These are phyloP conservation scores for Leptinotarsa rubiginosa DNA, from an alignment of 2,888 invertebrate species.

Conservation along the genomic window DNA sequence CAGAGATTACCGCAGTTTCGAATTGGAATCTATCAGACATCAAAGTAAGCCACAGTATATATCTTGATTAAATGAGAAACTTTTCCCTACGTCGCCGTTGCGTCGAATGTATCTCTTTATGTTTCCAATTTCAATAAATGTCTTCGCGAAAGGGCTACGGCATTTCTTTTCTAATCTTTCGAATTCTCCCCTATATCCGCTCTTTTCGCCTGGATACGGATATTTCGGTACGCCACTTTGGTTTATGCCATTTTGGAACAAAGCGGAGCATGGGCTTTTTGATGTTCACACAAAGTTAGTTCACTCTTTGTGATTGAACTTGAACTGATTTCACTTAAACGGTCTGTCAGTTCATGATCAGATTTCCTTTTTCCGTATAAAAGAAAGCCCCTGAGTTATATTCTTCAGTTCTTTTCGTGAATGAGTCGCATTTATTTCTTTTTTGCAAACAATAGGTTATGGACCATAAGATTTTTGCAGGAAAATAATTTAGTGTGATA, in stretches of 20 bases:
- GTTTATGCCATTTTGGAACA: constrained; percentile 51
- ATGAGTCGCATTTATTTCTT: not conserved
- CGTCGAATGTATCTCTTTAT: constrained; percentile 14
- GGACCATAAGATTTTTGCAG: not conserved
- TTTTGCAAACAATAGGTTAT: not conserved
- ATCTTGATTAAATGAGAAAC: constrained; percentile 13
- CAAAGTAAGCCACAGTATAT: not conserved
- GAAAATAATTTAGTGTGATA: too few relatives aligned
- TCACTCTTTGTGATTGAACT: constrained; percentile 56
- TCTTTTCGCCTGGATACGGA: constrained; percentile 13
- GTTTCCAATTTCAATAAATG: constrained; percentile 21
- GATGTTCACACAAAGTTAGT: constrained; percentile 57
- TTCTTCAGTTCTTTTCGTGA: constrained; percentile 5
- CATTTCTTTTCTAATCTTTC: constrained; percentile 13
- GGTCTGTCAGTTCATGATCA: constrained; percentile 51
- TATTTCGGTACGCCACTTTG: constrained; percentile 44
- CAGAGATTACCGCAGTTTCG: not conserved
- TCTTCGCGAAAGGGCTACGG: constrained; percentile 11
- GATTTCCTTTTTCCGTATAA: constrained; percentile 32
- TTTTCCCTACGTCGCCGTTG: constrained; percentile 5
- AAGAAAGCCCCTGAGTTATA: constrained; percentile 23
- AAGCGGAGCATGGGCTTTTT: constrained; percentile 56
- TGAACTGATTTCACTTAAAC: constrained; percentile 50
- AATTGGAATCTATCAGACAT: constrained; percentile 10
- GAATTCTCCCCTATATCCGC: constrained; percentile 4